Evolutionary conservation across 2,113 vertebrate genomes (phyloP).

Genomic region (Tragulus kanchil): DNA sequence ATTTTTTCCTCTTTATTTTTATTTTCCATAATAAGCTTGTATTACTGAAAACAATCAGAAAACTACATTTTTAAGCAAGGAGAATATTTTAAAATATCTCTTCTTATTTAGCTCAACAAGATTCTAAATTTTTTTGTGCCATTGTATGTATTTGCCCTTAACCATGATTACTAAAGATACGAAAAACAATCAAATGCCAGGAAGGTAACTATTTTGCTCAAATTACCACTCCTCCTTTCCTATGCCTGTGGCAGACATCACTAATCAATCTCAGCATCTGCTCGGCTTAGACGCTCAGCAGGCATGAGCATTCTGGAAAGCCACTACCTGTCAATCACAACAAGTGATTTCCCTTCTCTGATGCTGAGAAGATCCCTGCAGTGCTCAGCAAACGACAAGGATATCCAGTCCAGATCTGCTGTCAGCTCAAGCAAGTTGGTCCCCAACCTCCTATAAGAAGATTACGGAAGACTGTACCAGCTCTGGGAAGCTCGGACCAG

Average conservation of each 20-base stretch:
- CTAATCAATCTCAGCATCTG: not conserved
- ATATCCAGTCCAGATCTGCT: not conserved
- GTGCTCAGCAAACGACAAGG: not conserved
- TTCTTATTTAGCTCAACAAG: not conserved
- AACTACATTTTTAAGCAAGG: slow-evolving; percentile 24
- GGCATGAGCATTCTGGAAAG: not conserved
- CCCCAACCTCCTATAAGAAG: not conserved
- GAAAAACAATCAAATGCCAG: not conserved
- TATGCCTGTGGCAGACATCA: slow-evolving; percentile 29
- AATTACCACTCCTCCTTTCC: fast-evolving
- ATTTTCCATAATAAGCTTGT: not conserved
- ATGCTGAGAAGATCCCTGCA: not conserved
- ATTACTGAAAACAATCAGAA: not conserved
- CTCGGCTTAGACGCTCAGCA: not conserved
- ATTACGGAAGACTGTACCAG: fast-evolving
- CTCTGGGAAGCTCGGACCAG: not conserved
- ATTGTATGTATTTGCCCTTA: not conserved
- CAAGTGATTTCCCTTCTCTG: not conserved
- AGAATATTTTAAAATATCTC: not conserved
- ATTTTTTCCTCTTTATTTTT: slow-evolving; percentile 17
- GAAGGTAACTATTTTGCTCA: not conserved
- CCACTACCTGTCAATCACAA: not conserved
- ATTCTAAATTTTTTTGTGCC: not conserved
- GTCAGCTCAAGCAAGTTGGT: not conserved
- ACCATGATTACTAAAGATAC: not conserved